These are phyloP conservation scores for Ophiothrix spiculata DNA, from an alignment of 35 echinoderm and acorn worm species.

Conservation along the genomic window DNA sequence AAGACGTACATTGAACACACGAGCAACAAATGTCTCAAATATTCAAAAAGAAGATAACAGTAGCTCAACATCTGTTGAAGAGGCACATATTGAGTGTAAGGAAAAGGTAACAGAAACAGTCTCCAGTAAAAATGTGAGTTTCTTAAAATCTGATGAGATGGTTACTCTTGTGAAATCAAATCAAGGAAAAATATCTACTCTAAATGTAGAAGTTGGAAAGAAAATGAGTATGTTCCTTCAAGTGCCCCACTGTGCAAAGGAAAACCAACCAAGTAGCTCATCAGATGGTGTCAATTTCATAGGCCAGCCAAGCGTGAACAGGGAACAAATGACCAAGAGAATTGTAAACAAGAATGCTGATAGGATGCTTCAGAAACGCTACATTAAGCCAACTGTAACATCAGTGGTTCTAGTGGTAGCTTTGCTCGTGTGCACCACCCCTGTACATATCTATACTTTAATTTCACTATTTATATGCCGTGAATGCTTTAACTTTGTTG, in stretches of 20 bases:
- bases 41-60: not conserved
- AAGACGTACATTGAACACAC: not conserved
- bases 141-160: not conserved
- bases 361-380: not conserved
- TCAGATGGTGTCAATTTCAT: not conserved
- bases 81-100: not conserved
- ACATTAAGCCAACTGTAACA: not conserved
- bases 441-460: not conserved
- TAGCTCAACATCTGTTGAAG: too few species aligned
- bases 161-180: too few species aligned
- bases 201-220: too few species aligned
- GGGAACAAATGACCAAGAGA: not conserved
- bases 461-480: not conserved
- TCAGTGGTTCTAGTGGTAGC: not conserved
- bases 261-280: not conserved
- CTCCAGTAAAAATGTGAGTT: not conserved
- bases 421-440: not conserved
- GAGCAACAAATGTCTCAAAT: not conserved
- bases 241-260: not conserved
- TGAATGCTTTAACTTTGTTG: not conserved
- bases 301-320: not conserved
- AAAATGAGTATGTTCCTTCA: not conserved
- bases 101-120: not conserved
- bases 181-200: not conserved
- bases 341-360: not conserved